Percentiles rank a stretch among this genome's conserved stretches.
Conservation (phyloP, 2,797 vertebrate genomes). For the Selene dorsalis region DNA sequence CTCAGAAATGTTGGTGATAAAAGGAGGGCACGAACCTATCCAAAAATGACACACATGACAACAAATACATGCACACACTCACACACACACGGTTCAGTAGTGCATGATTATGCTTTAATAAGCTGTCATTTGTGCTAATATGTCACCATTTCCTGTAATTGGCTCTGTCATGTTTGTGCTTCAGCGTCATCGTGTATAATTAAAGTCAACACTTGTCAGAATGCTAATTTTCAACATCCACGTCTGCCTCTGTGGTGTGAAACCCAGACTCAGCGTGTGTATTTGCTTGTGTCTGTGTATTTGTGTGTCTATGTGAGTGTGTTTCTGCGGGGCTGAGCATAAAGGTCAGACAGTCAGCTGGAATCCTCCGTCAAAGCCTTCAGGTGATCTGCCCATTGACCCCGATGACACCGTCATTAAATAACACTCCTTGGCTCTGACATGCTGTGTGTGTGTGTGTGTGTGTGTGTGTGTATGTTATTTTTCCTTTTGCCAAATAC, state of each 20-base stretch:
- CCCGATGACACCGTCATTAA: constrained; percentile 32
- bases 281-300: constrained; percentile 11
- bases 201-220: constrained; percentile 61
- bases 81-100: neutral
- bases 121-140: constrained; percentile 44
- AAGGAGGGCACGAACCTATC: constrained; percentile 9
- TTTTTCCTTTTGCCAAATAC: constrained; percentile 13
- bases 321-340: constrained; percentile 2
- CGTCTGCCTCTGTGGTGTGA: neutral
- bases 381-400: constrained; percentile 44
- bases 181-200: constrained; percentile 57
- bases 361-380: constrained; percentile 44
- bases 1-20: constrained; percentile 12
- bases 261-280: neutral
- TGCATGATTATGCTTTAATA: constrained; percentile 38
- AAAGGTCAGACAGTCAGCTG: constrained; percentile 60
- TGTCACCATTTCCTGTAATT: constrained; percentile 29
- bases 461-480: neutral
- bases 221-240: constrained; percentile 32
- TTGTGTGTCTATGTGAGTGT: constrained; percentile 6
- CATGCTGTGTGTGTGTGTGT: constrained; percentile 6
- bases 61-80: neutral
- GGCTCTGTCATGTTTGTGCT: constrained; percentile 49
- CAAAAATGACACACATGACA: neutral
- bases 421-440: constrained; percentile 36